Evolutionary conservation across 2,888 invertebrate genomes (phyloP), one percentile per base, ranked within the genome.

Genomic region (Callimorpha dominula): DNA sequence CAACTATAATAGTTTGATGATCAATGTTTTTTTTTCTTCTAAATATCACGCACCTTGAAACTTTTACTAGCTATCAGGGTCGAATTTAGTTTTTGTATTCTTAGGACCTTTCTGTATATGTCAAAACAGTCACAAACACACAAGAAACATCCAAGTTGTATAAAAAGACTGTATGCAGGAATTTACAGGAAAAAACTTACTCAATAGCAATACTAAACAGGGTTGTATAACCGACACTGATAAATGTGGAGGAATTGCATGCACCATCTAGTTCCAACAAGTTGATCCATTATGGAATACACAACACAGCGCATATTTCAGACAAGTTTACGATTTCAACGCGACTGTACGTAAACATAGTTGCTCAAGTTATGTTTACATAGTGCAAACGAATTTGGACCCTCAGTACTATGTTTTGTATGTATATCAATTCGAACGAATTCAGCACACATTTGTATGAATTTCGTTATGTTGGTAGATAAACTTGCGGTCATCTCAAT

Each of bases 251-350:
- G 8, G 20, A 42, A 65, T 9, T 15, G 0, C 20, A 54, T 70
- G 49, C 49, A 52, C 4, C 20, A 72, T 80, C 78, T 63, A 74
- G 75, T 12, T 15, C 50, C 65, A 31, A 17, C 31, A 40, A 54
- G n/a, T 65, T 54, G 20, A 1, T 50, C 60, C 65, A 43, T 11
- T 5, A 40, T 15, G 4, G 31, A 40, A 62, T 43, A 74, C 65
- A 81, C 77, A 82, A 74, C 74, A 63, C 49, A 72, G 81, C 83
- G 81, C 83, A 88, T 87, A 90, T 88, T 87, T 86, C 84, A 84
- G 77, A 46, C 80, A 84, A 87, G 85, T 90, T 90, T 88, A 90
- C 88, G 89, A 87, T 85, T 80, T 80, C 81, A 82, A 74, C 73
- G 81, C 78, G 86, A 79, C 60, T 43, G 40, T 88, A 87, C 87